Evolutionary conservation across 2,797 vertebrate genomes (phyloP), one percentile per base, ranked within the genome.

Genomic region (Coregonus ussuriensis): DNA sequence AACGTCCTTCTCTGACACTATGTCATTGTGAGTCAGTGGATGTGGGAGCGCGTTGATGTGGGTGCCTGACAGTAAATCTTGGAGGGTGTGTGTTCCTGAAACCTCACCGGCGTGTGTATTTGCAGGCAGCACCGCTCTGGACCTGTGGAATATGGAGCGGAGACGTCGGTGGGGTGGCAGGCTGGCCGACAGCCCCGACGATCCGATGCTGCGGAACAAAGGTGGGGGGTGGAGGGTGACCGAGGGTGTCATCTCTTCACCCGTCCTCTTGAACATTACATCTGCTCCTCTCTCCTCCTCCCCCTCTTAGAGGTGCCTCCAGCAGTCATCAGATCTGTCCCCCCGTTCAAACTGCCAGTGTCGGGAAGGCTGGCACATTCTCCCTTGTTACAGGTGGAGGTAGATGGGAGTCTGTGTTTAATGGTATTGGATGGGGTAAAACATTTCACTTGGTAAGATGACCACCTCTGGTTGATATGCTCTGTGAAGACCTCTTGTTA

Each of bases 101-200:
- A 52, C 51, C 41, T 74, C 47, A 14, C 0, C n/a, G 3, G 41
- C 5, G 66, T 70, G 78, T 54, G 75, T n/a, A 25, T 74, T 68
- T 62, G 82, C 75, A 11, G 88, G 91, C 51, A 85, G 70, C 77
- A 88, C 81, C 0, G 82, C 77, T 77, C 72, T 74, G 16, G 84
- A 85, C 41, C 86, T 79, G 77, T 78, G 83, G 70, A 91, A 83
- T 29, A 89, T 33, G 4, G 88, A 86, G 65, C 83, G 79, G 51
- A 93, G 88, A 72, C 82, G 86, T 56, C 83, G 54, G 81, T 92
- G 90, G 4, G 88, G 89, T 0, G 89, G 86, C 31, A 91, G 75
- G 41, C 76, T 68, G 75, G 83, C 81, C 3, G 86, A 83, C n/a
- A 77, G 35, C 7, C 80, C 88, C 4, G 81, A 71, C 0, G 18